A percentile compares a stretch with the other conserved stretches of the same genome.
Evolutionary conservation across 2,888 invertebrate species (phyloP).

Genomic region (Lasioglossum malachurum): DNA sequence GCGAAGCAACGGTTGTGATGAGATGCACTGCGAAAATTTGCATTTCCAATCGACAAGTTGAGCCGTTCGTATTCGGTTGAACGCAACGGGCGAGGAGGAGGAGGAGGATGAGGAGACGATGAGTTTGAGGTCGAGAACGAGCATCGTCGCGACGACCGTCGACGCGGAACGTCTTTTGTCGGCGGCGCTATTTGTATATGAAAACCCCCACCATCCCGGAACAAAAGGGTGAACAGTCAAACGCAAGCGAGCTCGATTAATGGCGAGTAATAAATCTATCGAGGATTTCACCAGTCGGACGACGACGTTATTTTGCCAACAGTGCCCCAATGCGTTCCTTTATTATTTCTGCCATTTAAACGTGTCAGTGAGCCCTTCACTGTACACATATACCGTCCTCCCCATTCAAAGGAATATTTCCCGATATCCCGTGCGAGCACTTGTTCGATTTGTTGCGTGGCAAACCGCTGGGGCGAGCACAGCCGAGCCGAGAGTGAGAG

Average conservation of each 20-base stretch:
- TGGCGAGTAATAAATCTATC: slow-evolving; percentile 58
- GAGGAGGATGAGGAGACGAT: not conserved
- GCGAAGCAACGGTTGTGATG: not conserved
- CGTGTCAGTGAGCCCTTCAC: slow-evolving; percentile 15
- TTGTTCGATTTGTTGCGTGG: slow-evolving; percentile 2
- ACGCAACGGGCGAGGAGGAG: not conserved
- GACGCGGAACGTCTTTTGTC: slow-evolving; percentile 41
- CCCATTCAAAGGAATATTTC: slow-evolving; percentile 32
- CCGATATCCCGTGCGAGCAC: slow-evolving; percentile 23
- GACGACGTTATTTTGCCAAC: slow-evolving; percentile 53
- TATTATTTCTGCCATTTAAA: slow-evolving; percentile 59
- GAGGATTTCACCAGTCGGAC: slow-evolving; percentile 36
- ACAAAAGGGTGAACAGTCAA: slow-evolving; percentile 51
- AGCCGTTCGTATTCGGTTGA: not conserved
- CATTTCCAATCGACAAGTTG: slow-evolving; percentile 26
- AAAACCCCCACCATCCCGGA: not conserved
- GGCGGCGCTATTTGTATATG: slow-evolving; percentile 28
- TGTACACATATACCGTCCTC: not conserved
- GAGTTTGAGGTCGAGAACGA: not conserved
- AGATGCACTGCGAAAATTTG: slow-evolving; percentile 17
- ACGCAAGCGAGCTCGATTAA: slow-evolving; percentile 47
- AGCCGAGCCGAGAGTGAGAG: too few species aligned
- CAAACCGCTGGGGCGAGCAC: not conserved
- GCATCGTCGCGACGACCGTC: not conserved
- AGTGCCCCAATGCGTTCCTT: slow-evolving; percentile 31